phyloP scores from a whole-genome alignment of 1,140 invertebrate species.

The Trypoxylus dichotomus region DNA sequence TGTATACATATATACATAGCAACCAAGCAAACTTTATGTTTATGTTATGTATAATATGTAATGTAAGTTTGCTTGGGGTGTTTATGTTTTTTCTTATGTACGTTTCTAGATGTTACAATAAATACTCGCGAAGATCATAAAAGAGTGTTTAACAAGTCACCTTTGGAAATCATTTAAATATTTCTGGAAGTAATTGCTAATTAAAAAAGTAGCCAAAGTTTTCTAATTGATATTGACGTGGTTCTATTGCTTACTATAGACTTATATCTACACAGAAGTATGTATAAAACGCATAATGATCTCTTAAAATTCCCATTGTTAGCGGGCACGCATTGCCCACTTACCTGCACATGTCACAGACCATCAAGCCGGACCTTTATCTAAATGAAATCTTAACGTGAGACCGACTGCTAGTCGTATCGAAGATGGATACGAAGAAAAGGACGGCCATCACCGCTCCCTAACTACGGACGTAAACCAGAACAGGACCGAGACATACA shows the following conservation, averaged over 20 bases:
- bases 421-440: slow-evolving; percentile 11
- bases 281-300: slow-evolving; percentile 26
- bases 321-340: slow-evolving; percentile 38
- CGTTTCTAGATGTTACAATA: too few species aligned
- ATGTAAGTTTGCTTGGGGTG: too few species aligned
- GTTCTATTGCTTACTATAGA: neutral
- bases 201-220: too few species aligned
- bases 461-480: neutral
- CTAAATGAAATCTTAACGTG: slow-evolving; percentile 49
- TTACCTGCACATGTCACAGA: slow-evolving; percentile 44
- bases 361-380: slow-evolving; percentile 43
- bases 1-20: too few species aligned
- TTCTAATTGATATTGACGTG: too few species aligned
- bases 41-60: too few species aligned
- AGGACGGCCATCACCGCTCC: neutral
- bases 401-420: slow-evolving; percentile 33
- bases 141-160: too few species aligned
- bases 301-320: slow-evolving; percentile 44
- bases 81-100: too few species aligned
- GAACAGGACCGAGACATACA: neutral
- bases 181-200: too few species aligned
- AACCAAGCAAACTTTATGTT: too few species aligned
- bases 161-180: too few species aligned
- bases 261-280: neutral
- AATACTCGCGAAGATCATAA: too few species aligned